Base-by-base conservation (phyloP, 2,113 vertebrate genomes). In the Tringa solitaria region DNA sequence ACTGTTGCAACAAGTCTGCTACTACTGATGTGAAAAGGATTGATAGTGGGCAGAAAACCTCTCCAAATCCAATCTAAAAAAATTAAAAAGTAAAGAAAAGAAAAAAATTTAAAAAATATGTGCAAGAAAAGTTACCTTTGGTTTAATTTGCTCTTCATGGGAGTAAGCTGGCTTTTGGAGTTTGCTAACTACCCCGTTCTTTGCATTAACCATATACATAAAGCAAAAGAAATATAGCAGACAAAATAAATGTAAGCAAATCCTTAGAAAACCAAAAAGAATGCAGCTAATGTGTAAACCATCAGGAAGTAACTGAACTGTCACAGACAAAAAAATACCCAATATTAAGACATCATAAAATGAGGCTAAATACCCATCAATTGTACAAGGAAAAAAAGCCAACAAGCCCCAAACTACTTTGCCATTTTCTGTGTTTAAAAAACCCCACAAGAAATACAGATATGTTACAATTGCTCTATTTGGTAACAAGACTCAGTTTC, bases 171-270 rank as follows among this genome's bases (percentile, higher is more conserved):
- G 61, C 51, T 87, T 94, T 35, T 69, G 35, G 72, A 94, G 63
- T 37, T 32, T 76, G 72, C 23, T 17, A 43, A 21, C 45, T 33
- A 54, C 2, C 5, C 18, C 30, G 46, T 72, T 59, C 76, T 86
- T 83, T 69, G 22, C 35, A 37, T 6, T 93, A 45, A 56, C 63
- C 22, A 28, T 39, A 72, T 1, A 88, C 61, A 50, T 63, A 91
- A 88, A 10, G 39, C 22, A 89, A 92, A 89, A 50, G 53, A 94
- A 83, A 90, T 13, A 32, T 1, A 83, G 57, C 68, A 86, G 63
- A 88, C 45, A 75, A 60, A 92, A 53, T 20, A 72, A 90, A 79
- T 10, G 6, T 46, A 88, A 88, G 63, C 39, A 88, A 92, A 76
- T 35, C 23, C 48, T 60, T 27, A 76, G 17, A 84, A 83, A 85